Evolutionary conservation across 2,888 invertebrate species (phyloP).

Genomic region (Phrixothrix hirtus): DNA sequence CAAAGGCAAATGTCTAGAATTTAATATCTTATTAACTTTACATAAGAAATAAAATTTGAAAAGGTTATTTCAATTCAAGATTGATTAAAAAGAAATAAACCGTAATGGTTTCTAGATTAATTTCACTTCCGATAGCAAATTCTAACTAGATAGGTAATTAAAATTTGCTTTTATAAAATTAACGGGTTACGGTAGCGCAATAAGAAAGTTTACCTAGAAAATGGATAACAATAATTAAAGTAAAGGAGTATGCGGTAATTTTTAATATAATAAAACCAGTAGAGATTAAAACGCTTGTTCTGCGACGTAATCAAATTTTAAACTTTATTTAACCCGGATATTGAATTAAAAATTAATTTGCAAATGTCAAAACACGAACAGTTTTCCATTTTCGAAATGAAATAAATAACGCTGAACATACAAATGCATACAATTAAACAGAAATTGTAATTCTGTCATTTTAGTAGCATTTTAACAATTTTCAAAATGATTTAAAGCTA

Average conservation of each 20-base stretch:
- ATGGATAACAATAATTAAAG: constrained; percentile 9
- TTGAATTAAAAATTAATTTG: constrained; percentile 23
- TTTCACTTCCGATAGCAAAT: constrained; percentile 11
- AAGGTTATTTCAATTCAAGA: constrained; percentile 1
- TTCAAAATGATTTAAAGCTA: too few relatives aligned
- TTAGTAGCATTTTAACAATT: too few relatives aligned
- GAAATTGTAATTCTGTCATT: too few relatives aligned
- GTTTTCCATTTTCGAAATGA: neutral
- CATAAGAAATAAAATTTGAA: constrained; percentile 1
- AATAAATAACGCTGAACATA: neutral
- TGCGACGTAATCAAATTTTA: constrained; percentile 14
- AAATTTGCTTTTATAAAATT: constrained; percentile 22
- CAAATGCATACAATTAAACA: neutral
- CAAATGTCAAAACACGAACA: constrained; percentile 8
- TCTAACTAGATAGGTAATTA: constrained; percentile 12
- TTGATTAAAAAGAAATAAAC: constrained; percentile 16
- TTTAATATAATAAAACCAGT: constrained; percentile 10
- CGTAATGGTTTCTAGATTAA: constrained; percentile 10
- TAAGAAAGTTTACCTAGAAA: constrained; percentile 11
- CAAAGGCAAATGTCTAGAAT: too few relatives aligned
- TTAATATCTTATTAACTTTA: too few relatives aligned
- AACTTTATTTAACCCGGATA: constrained; percentile 17
- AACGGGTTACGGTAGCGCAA: constrained; percentile 2
- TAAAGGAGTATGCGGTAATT: constrained; percentile 8
- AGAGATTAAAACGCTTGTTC: constrained; percentile 17